A percentile compares a stretch with the other conserved stretches of the same genome.
Evolutionary conservation across 1,140 invertebrate species (phyloP).

Genomic region (Temnothorax curvispinosus): DNA sequence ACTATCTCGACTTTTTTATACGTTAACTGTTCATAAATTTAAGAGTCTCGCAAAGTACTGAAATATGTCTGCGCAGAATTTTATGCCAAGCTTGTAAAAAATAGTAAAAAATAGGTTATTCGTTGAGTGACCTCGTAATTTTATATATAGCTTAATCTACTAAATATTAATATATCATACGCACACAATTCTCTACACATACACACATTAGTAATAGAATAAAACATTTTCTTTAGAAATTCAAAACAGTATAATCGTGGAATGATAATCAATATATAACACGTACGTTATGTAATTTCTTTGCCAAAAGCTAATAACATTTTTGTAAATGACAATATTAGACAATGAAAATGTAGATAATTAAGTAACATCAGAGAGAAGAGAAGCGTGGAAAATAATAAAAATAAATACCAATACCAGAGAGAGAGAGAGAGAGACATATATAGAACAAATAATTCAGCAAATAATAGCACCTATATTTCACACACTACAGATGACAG

Average conservation of each 20-base stretch:
- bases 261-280: not conserved
- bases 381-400: not conserved
- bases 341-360: not conserved
- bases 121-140: slow-evolving; percentile 5
- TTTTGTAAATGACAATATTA: not conserved
- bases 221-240: not conserved
- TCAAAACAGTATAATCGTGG: not conserved
- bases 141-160: not conserved
- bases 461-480: slow-evolving; percentile 53
- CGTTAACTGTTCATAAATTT: slow-evolving; percentile 44
- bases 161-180: not conserved
- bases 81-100: slow-evolving; percentile 37
- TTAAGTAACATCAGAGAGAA: not conserved
- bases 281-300: not conserved
- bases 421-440: not conserved
- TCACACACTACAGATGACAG: slow-evolving; percentile 30
- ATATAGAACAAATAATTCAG: slow-evolving; percentile 44
- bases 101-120: not conserved
- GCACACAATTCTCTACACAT: not conserved
- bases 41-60: slow-evolving; percentile 43
- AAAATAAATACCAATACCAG: not conserved
- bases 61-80: slow-evolving; percentile 27
- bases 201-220: not conserved
- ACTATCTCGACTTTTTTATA: slow-evolving; percentile 35
- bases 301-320: not conserved